Percentiles rank a stretch among this genome's conserved stretches.
phyloP scores from a whole-genome alignment of 2,888 invertebrate genomes.

The Pammene fasciana region DNA sequence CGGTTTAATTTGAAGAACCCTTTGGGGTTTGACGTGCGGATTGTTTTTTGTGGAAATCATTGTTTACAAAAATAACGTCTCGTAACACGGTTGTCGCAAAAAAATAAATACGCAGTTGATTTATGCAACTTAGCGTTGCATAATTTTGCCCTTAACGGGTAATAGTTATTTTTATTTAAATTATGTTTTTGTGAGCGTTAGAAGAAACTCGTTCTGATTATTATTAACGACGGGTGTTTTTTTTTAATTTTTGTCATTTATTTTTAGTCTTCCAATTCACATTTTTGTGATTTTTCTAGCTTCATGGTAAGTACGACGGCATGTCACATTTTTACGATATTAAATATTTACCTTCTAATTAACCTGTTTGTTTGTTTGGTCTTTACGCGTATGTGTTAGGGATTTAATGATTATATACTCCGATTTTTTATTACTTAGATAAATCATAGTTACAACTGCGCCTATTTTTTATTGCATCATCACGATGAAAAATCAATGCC shows the following conservation, averaged over 20 bases:
- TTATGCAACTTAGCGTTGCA: constrained; percentile 69
- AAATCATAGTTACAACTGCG: too few species aligned
- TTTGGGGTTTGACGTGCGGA: constrained; percentile 79
- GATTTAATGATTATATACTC: too few species aligned
- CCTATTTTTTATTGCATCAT: not conserved
- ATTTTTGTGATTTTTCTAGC: not conserved
- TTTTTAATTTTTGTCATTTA: not conserved
- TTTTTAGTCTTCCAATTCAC: not conserved
- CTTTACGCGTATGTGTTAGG: too few species aligned
- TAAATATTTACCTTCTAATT: too few species aligned
- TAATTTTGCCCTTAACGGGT: constrained; percentile 49
- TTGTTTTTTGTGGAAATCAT: constrained; percentile 62
- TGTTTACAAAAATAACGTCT: constrained; percentile 81
- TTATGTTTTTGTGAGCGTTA: constrained; percentile 11
- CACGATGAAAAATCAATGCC: constrained; percentile 22
- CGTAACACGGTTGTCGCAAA: constrained; percentile 81
- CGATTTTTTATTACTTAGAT: too few species aligned
- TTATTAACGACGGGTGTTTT: not conserved
- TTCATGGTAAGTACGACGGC: too few species aligned
- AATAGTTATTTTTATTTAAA: constrained; percentile 39
- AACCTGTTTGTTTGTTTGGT: too few species aligned
- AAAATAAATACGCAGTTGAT: constrained; percentile 78
- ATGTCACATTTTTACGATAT: too few species aligned
- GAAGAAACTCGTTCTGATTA: not conserved
- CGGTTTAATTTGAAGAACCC: constrained; percentile 82